Evolutionary conservation across 1,140 invertebrate genomes (phyloP).

Genomic region (Anadara kagoshimensis): DNA sequence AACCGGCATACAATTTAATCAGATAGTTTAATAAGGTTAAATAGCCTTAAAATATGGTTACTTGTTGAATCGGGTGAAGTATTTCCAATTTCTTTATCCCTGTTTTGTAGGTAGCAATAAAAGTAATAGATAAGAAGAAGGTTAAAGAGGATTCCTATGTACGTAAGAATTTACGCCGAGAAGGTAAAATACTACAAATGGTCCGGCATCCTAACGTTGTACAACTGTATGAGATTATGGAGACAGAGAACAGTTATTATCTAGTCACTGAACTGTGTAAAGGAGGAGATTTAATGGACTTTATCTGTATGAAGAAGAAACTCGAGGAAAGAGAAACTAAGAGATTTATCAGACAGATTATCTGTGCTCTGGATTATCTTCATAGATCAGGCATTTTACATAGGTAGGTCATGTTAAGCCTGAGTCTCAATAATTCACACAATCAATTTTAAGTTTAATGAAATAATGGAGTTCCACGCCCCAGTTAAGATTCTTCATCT

Average conservation of each 20-base stretch:
- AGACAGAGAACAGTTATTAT: conserved; percentile 73
- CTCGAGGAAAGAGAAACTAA: conserved; percentile 66
- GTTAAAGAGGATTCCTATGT: conserved; percentile 70
- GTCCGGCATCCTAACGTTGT: conserved; percentile 70
- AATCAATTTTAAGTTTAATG: not conserved
- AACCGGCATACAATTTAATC: too few relatives aligned
- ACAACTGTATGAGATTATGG: conserved; percentile 70
- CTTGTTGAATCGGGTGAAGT: too few relatives aligned
- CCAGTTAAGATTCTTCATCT: not conserved
- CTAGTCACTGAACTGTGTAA: conserved; percentile 70
- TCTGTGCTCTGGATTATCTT: conserved; percentile 71
- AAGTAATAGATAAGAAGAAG: conserved; percentile 72
- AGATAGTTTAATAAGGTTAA: too few relatives aligned
- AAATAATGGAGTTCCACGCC: too few relatives aligned
- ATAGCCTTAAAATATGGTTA: too few relatives aligned
- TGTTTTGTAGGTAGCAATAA: conserved; percentile 68
- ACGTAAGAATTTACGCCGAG: conserved; percentile 69
- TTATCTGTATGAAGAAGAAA: conserved; percentile 65
- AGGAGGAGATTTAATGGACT: conserved; percentile 71
- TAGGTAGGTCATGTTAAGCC: conserved; percentile 50
- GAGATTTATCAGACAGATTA: conserved; percentile 69
- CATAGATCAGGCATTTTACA: conserved; percentile 70
- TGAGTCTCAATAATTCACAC: too few relatives aligned
- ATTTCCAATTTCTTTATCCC: too few relatives aligned
- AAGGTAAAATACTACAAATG: conserved; percentile 69